These are phyloP conservation scores for Clepsis dumicolana DNA, from an alignment of 2,888 invertebrate species.

Conservation along the genomic window DNA sequence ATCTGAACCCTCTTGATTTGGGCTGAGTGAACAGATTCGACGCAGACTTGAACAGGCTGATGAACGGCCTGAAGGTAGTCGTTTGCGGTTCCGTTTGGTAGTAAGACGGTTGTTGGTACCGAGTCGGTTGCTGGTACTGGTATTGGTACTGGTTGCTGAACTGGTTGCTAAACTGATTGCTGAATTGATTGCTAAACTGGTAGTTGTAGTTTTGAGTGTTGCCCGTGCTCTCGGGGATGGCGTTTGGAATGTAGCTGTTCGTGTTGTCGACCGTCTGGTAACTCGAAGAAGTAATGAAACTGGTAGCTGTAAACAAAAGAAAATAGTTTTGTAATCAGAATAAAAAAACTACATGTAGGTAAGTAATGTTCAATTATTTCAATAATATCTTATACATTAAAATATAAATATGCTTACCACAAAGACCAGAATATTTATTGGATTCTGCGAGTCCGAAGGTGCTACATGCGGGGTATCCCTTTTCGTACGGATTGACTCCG, in stretches of 20 bases:
- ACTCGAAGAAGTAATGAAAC: slow-evolving; percentile 72
- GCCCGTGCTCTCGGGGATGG: slow-evolving; percentile 83
- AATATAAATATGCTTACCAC: slow-evolving; percentile 86
- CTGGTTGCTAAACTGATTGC: slow-evolving; percentile 72
- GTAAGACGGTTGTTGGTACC: slow-evolving; percentile 67
- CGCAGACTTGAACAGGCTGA: slow-evolving; percentile 80
- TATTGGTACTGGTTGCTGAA: slow-evolving; percentile 70
- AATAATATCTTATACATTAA: slow-evolving; percentile 3
- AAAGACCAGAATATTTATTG: slow-evolving; percentile 91
- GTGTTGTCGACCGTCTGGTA: slow-evolving; percentile 76
- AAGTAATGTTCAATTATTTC: not conserved
- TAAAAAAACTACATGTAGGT: not conserved
- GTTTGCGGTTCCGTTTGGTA: slow-evolving; percentile 62
- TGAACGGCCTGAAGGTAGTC: slow-evolving; percentile 77
- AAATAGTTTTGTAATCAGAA: slow-evolving; percentile 27
- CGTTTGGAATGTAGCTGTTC: slow-evolving; percentile 83
- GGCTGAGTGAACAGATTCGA: slow-evolving; percentile 75
- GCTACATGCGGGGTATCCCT: slow-evolving; percentile 90
- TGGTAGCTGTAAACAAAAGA: slow-evolving; percentile 70
- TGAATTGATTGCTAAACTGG: slow-evolving; percentile 70
- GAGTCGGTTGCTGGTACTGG: slow-evolving; percentile 65
- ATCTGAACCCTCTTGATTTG: slow-evolving; percentile 73
- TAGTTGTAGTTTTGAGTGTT: slow-evolving; percentile 74
- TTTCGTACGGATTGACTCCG: slow-evolving; percentile 91
- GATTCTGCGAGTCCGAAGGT: slow-evolving; percentile 90